Evolutionary conservation across 2,888 invertebrate genomes (phyloP), one percentile per base, ranked within the genome.

Genomic region (Drosophila paucipuncta): DNA sequence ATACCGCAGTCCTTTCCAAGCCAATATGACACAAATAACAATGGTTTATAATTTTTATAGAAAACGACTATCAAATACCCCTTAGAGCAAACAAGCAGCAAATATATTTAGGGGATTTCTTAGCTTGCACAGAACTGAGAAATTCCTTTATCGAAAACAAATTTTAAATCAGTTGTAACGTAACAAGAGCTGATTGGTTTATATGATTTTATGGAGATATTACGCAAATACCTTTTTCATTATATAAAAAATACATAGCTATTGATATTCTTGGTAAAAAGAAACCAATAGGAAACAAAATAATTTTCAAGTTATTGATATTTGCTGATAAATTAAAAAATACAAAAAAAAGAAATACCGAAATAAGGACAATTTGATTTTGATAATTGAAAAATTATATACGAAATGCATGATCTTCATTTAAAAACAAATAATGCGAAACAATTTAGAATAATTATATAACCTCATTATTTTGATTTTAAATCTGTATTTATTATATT

Each of bases 1-100:
- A 77, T 66, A 77, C 80, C 80, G 71, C 71, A 83, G 76, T 83
- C 83, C 65, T 58, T 66, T 54, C 28, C 41, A 67, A 60, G 55
- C 64, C 66, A 68, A 76, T 62, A 66, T 54, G 53, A 64, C 64
- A 64, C 47, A 78, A 71, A 63, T 60, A 66, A 33, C 49, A 16
- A 54, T 2, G 3, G 47, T 25, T 47, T 25, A 7, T 25, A 7
- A 2, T 11, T 11, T 11, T 10, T 18, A 13, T 11, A 16, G 10
- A n/a, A 25, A 5, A 13, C 5, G 35, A 49, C 55, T 16, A 9
- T 11, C 0, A 60, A 35, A 57, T 60, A 67, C 41, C 30, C 63
- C 35, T n/a, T 0, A n/a, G 1, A 25, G 16, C 22, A 30, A 35
- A 0, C 0, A 39, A 33, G 13, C 18, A 30, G 9, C 7, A 33